A percentile compares a stretch with the other conserved stretches of the same genome.
These are phyloP conservation scores for Poeciliopsis infans DNA, from an alignment of 2,797 vertebrate species.

Conservation along the genomic window DNA sequence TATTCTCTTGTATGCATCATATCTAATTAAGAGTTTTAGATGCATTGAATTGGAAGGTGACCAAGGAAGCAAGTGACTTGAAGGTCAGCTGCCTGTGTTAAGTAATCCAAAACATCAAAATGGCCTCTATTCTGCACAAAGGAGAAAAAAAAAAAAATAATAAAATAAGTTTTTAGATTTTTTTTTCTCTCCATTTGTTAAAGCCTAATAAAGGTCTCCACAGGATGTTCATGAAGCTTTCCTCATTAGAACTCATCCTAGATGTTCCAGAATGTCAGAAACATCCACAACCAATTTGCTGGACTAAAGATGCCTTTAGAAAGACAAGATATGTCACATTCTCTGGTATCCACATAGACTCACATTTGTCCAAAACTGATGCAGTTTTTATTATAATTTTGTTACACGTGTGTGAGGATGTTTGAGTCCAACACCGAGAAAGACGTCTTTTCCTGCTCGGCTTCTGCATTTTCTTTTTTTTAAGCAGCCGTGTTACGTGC, in stretches of 20 bases:
- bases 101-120: background rate
- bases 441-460: no score
- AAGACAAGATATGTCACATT: no score
- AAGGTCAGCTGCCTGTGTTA: background rate
- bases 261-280: background rate
- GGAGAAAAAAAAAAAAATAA: background rate
- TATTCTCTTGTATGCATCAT: background rate
- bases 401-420: no score
- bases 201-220: background rate
- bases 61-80: background rate
- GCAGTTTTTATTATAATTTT: no score
- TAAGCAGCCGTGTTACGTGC: no score
- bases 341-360: no score
- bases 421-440: no score
- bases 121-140: background rate
- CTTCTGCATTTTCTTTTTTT: no score
- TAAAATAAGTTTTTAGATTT: background rate
- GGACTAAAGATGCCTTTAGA: background rate
- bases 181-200: background rate
- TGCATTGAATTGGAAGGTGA: no score
- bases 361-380: no score
- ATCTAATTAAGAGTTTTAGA: conserved; percentile 3
- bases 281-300: background rate
- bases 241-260: background rate
- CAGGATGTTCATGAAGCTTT: background rate